These are phyloP conservation scores for Corythaixoides concolor DNA, from an alignment of 2,113 vertebrate species.

Conservation along the genomic window DNA sequence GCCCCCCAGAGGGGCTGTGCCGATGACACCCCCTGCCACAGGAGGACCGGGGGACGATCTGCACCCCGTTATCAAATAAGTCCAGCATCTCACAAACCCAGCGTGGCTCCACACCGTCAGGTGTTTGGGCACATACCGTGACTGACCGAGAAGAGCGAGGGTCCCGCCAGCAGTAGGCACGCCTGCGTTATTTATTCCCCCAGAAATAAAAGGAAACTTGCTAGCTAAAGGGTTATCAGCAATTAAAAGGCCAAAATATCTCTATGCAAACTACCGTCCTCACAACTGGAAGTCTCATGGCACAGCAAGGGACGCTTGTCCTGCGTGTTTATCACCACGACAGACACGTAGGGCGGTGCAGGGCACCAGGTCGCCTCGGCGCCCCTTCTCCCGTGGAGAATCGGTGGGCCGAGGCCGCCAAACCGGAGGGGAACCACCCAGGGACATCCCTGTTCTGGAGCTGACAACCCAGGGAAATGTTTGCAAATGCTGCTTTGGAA, in stretches of 20 bases:
- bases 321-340: rapidly evolving
- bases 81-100: not conserved
- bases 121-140: not conserved
- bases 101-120: rapidly evolving
- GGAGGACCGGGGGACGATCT: not conserved
- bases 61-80: not conserved
- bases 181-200: not conserved
- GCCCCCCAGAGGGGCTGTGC: not conserved
- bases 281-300: not conserved
- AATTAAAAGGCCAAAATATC: not conserved
- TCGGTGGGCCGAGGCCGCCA: not conserved
- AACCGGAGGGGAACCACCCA: not conserved
- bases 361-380: rapidly evolving
- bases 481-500: not conserved
- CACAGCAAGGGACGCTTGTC: rapidly evolving
- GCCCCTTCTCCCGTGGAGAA: rapidly evolving
- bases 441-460: not conserved
- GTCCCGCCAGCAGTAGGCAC: not conserved
- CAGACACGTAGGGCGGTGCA: too few species aligned
- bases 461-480: not conserved
- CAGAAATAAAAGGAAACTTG: not conserved
- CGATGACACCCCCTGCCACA: rapidly evolving
- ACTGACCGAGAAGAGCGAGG: rapidly evolving
- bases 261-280: not conserved
- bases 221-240: not conserved